Base-by-base conservation (phyloP, 2,888 invertebrate species). In the Oscheius sp. region DNA sequence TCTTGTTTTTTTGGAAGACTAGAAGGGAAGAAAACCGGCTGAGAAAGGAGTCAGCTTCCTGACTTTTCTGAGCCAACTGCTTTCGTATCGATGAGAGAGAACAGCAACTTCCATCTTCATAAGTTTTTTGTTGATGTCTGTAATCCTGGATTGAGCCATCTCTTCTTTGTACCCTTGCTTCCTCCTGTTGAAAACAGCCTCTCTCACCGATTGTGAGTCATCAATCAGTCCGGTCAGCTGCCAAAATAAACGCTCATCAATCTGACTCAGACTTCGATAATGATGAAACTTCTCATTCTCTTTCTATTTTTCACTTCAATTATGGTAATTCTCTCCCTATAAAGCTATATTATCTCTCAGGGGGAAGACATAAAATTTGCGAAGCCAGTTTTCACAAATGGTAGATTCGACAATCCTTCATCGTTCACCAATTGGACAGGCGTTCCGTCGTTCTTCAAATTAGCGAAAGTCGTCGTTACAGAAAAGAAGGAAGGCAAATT, bases 381-480 rank as follows among this genome's bases (percentile, higher is more conserved):
- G n/a, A 12, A 3, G 2, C 53, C 53, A 3, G 20, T 33, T 29
- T 3, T 31, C 17, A 27, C 12, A 29, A 20, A n/a, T 2, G 46
- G 33, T 12, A 20, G 52, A 4, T 82, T 68, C 65, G 65, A 63
- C 6, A 84, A 84, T 57, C 84, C 84, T 0, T 48, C 33, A 34
- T 80, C 81, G 0, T 84, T 84, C 71, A 74, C 64, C 31, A 75
- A 72, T 17, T 84, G 81, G 82, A 70, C 61, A 10, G 82, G 82
- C 6, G 52, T 83, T 34, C 83, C 82, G 2, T 69, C 74, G 6
- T 37, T 72, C 29, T 29, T n/a, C 20, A 25, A 25, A 15, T 3
- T 74, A 0, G 65, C 76, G 20, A 73, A 66, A 37, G 81, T 64
- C 65, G 52, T 50, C 17, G 72, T 78, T 20, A 48, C 48, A 2